Evolutionary conservation across 1,140 invertebrate genomes (phyloP), one percentile per base, ranked within the genome.

Genomic region (Macrosteles quadrilineatus): DNA sequence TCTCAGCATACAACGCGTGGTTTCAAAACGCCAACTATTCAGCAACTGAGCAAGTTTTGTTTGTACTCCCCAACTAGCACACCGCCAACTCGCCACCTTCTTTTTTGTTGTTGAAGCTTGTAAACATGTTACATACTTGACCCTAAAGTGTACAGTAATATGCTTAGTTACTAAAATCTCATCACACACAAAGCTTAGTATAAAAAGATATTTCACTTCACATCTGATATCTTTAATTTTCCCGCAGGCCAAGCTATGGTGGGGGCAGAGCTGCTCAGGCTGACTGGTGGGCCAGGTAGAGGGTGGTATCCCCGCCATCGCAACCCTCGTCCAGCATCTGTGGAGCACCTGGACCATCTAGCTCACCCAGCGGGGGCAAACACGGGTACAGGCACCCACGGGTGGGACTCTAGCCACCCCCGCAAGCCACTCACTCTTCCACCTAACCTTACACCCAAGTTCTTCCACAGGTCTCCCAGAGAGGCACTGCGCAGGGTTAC

Each of bases 401-500:
- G 80, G 71, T 79, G 87, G 78, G 77, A 76, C 17, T 80, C 85
- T 59, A 81, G 86, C 25, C 80, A 75, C 40, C 21, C 82, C 0
- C 80, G 87, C 27, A 94, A 94, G 77, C 91, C 91, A 0, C 81
- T 92, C 32, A 94, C 92, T 19, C 81, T 94, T 71, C 92, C 92
- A 27, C 92, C 92, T 55, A 93, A 93, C 83, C 83, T 94, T 74
- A 92, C 91, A 69, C 88, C 88, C 74, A 93, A 92, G 80, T 93
- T 93, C 83, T 91, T 93, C 83, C 90, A 92, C 77, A 91, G 91
- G 82, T 93, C 90, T 72, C 91, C 92, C 32, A 85, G 91, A 75
- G 92, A 93, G 81, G 91, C 92, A 50, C 83, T 94, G 69, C 85
- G 92, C 77, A 87, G 92, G 80, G 92, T 94, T 75, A 93, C 91